A percentile compares a stretch with the other conserved stretches of the same genome.
These are phyloP conservation scores for Drosophila sordidapex DNA, from an alignment of 2,888 invertebrate species.

Conservation along the genomic window DNA sequence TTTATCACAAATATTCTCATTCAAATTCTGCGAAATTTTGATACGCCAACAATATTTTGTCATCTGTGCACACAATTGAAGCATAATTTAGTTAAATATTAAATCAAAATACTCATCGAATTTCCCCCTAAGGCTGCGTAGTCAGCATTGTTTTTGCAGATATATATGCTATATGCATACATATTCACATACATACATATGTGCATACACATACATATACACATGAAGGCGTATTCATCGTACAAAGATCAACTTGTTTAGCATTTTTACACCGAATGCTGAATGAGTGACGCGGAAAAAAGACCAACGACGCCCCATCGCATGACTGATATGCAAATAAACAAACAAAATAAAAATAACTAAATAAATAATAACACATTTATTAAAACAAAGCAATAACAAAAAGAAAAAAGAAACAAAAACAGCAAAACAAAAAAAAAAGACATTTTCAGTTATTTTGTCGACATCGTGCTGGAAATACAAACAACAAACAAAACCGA, in stretches of 20 bases:
- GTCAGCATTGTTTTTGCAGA: slow-evolving; percentile 35
- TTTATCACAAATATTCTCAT: slow-evolving; percentile 4
- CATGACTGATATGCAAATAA: slow-evolving; percentile 72
- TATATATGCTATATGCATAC: slow-evolving; percentile 4
- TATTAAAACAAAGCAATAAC: slow-evolving; percentile 2
- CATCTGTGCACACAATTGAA: slow-evolving; percentile 10
- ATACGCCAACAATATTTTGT: background rate
- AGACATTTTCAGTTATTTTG: slow-evolving; percentile 28
- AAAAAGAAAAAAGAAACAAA: slow-evolving; percentile 3
- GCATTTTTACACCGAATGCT: slow-evolving; percentile 62
- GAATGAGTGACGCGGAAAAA: slow-evolving; percentile 51
- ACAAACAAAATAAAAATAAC: slow-evolving; percentile 10
- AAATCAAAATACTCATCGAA: slow-evolving; percentile 4
- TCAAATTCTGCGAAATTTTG: background rate
- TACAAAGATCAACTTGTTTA: slow-evolving; percentile 57
- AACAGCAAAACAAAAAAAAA: slow-evolving; percentile 13
- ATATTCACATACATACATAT: background rate
- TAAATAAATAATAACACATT: slow-evolving; percentile 46
- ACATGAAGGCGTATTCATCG: slow-evolving; percentile 32
- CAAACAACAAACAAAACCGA: slow-evolving; percentile 23
- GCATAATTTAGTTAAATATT: slow-evolving; percentile 8
- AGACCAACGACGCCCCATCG: slow-evolving; percentile 34
- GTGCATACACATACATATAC: background rate
- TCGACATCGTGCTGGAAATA: slow-evolving; percentile 49
- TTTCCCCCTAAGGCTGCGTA: slow-evolving; percentile 21